Evolutionary conservation across 2,888 invertebrate species (phyloP).

Genomic region (Acronicta psi): DNA sequence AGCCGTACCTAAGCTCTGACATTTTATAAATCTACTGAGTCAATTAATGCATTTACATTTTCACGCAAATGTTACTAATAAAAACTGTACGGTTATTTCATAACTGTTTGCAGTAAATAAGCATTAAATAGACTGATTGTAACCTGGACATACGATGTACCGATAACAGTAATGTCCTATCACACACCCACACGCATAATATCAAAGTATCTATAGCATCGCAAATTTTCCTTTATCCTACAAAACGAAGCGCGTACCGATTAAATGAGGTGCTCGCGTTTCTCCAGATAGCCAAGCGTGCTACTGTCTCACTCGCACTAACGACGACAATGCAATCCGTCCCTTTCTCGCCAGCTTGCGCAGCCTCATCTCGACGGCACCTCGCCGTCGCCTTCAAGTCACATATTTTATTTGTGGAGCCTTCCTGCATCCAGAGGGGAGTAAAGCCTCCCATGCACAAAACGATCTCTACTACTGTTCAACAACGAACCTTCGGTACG

Average conservation of each 20-base stretch:
- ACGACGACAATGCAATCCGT: slow-evolving; percentile 50
- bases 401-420: slow-evolving; percentile 89
- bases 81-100: slow-evolving; percentile 37
- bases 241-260: slow-evolving; percentile 87
- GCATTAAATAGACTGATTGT: slow-evolving; percentile 36
- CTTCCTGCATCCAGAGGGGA: slow-evolving; percentile 86
- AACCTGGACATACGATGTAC: slow-evolving; percentile 34
- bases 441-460: slow-evolving; percentile 79
- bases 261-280: slow-evolving; percentile 89
- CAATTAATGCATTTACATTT: slow-evolving; percentile 37
- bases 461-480: slow-evolving; percentile 61
- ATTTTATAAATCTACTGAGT: slow-evolving; percentile 23
- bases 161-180: slow-evolving; percentile 47
- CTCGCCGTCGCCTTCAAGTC: slow-evolving; percentile 88
- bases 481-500: slow-evolving; percentile 55
- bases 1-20: slow-evolving; percentile 2
- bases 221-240: slow-evolving; percentile 84
- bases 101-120: slow-evolving; percentile 33
- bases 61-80: slow-evolving; percentile 26
- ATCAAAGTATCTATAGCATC: slow-evolving; percentile 72
- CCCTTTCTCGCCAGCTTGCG: slow-evolving; percentile 76
- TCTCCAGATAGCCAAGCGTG: slow-evolving; percentile 85
- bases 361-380: slow-evolving; percentile 86
- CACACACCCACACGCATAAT: slow-evolving; percentile 59
- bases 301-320: slow-evolving; percentile 68